Evolutionary conservation across 2,113 vertebrate genomes (phyloP).

Genomic region (Cryptotis parvus): DNA sequence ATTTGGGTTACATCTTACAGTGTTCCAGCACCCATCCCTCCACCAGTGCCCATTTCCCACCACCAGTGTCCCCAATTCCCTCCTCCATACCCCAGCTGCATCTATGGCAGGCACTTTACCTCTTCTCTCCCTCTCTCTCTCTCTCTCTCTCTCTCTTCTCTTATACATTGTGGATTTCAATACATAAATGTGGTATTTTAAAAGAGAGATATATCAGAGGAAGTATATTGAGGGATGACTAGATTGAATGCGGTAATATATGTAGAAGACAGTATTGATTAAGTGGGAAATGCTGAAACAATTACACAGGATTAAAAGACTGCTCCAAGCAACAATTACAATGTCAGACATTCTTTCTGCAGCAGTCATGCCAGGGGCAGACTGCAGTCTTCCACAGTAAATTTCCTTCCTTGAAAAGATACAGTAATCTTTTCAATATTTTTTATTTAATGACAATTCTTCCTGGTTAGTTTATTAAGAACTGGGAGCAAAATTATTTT

Average conservation of each 20-base stretch:
- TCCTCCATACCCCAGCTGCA: too few relatives aligned
- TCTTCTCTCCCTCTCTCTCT: too few relatives aligned
- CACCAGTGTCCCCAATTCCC: too few relatives aligned
- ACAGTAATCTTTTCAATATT: not conserved
- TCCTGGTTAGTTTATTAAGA: not conserved
- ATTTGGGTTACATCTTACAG: too few relatives aligned
- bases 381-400: not conserved
- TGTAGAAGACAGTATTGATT: constrained; percentile 1
- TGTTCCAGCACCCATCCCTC: too few relatives aligned
- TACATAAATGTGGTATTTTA: not conserved
- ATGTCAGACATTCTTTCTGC: not conserved
- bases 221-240: not conserved
- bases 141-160: too few relatives aligned
- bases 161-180: too few relatives aligned
- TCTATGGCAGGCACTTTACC: too few relatives aligned
- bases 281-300: constrained; percentile 21
- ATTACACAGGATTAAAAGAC: not conserved
- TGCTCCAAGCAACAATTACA: not conserved
- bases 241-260: constrained; percentile 25
- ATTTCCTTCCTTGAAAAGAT: not conserved
- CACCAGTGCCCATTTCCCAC: too few relatives aligned
- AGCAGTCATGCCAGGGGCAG: not conserved
- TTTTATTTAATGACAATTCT: constrained; percentile 18
- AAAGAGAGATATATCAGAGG: not conserved
- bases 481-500: not conserved